phyloP scores from a whole-genome alignment of 2,113 vertebrate species.

The Anoplopoma fimbria region DNA sequence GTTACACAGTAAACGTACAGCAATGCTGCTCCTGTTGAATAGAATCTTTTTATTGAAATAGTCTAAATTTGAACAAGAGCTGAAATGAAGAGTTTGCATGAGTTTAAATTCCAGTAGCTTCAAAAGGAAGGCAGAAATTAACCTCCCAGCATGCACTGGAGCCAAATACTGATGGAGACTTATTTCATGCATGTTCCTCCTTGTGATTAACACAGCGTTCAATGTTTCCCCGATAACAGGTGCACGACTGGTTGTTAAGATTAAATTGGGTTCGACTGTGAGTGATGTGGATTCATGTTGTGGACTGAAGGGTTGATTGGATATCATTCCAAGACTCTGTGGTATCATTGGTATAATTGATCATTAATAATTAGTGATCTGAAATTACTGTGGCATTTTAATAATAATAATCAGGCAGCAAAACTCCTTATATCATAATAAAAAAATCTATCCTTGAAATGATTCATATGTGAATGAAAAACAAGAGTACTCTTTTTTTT shows the following conservation, averaged over 20 bases:
- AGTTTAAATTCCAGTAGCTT: not conserved
- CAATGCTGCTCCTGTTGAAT: not conserved
- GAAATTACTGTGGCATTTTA: not conserved
- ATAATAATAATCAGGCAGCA: not conserved
- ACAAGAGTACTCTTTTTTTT: not conserved
- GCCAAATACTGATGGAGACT: not conserved
- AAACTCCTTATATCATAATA: not conserved
- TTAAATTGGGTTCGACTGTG: not conserved
- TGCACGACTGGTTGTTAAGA: not conserved
- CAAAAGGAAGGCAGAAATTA: not conserved
- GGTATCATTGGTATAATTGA: not conserved
- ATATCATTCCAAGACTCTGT: not conserved
- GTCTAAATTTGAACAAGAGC: not conserved
- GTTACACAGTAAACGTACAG: not conserved
- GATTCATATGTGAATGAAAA: not conserved
- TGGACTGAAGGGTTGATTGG: not conserved
- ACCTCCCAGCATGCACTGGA: not conserved
- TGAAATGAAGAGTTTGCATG: not conserved
- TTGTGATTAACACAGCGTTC: not conserved
- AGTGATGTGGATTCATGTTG: not conserved
- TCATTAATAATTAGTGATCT: not conserved
- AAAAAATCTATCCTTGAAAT: not conserved
- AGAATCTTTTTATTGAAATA: not conserved
- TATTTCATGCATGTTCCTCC: not conserved
- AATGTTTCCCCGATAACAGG: not conserved